Conservation (phyloP, 2,797 vertebrate genomes). For the Fistularia tabacaria region DNA sequence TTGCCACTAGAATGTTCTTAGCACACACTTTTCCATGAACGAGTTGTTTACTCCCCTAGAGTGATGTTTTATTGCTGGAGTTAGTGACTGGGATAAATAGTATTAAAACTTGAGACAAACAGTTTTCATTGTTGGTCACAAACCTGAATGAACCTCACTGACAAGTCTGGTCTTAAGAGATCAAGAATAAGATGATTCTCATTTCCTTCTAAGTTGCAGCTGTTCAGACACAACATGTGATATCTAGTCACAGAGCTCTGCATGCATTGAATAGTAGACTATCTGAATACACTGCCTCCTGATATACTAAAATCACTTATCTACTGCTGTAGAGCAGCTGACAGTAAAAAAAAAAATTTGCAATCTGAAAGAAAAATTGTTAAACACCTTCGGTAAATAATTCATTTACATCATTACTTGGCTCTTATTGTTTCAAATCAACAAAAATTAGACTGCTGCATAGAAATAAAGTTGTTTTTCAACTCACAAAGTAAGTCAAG, state of each 20-base stretch:
- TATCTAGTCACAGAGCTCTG: not conserved
- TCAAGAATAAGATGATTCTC: conserved; percentile 15
- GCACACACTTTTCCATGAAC: conserved; percentile 91
- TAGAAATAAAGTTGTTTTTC: conserved; percentile 1
- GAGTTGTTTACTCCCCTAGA: conserved; percentile 85
- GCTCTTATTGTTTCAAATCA: no score
- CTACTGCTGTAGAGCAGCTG: no score
- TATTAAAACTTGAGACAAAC: not conserved
- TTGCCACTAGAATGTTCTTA: conserved; percentile 87
- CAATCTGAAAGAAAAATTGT: no score
- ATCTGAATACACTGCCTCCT: no score
- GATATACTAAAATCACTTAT: no score
- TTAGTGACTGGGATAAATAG: not conserved
- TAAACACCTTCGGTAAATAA: no score
- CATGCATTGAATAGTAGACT: not conserved
- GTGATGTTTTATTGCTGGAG: not conserved
- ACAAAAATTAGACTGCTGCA: not conserved
- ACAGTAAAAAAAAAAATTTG: no score
- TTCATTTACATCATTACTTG: no score
- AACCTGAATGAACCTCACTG: not conserved
- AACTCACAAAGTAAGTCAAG: conserved; percentile 87
- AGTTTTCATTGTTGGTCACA: no score
- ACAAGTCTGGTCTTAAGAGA: conserved; percentile 3
- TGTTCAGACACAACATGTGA: conserved; percentile 2
- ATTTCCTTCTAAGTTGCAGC: conserved; percentile 19